Base-by-base conservation (phyloP, 2,113 vertebrate species). In the Scortum barcoo region DNA sequence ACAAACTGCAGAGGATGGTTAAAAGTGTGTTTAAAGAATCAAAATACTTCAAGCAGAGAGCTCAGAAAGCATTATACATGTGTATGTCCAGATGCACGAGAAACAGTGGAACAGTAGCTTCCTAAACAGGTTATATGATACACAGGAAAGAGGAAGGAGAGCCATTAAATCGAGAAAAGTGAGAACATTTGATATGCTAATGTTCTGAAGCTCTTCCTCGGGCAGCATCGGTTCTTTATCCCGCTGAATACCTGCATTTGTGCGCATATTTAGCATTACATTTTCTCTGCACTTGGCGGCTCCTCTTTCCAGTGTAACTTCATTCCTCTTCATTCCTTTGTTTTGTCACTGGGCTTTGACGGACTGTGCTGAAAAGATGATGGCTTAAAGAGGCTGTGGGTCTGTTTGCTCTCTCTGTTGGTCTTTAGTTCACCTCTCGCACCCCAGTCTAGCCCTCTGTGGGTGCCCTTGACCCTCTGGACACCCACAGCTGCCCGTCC, bases 401-500 rank as follows among this genome's bases (percentile, higher is more conserved):
- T 67, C 24, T 56, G 70, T 7, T 78, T 28, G 79, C 63, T 54
- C 66, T 76, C 61, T 76, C 56, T 83, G 70, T 69, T 84, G 82
- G 71, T 82, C 44, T 54, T 38, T 33, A 61, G 54, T 24, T 89
- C 65, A 77, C 51, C 74, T 68, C 72, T 83, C 69, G 46, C 76
- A 38, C 56, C 86, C 63, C 58, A 11, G 63, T 56, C 24, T 17
- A 4, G 60, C 54, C 78, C 70, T 26, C 38, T 51, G 57, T 40
- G 62, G 58, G 63, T 68, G 74, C 78, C 82, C 88, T 89, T 90
- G 84, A 90, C 87, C 80, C 28, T 48, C 0, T 0, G 70, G 72
- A 72, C 70, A 42, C 51, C 54, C 73, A 63, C 62, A 81, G 84
- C 84, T 74, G 81, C 72, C 62, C 1, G 50, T 36, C 81, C 74